phyloP scores from a whole-genome alignment of 2,113 vertebrate species.

The Pollimyrus isidori region DNA sequence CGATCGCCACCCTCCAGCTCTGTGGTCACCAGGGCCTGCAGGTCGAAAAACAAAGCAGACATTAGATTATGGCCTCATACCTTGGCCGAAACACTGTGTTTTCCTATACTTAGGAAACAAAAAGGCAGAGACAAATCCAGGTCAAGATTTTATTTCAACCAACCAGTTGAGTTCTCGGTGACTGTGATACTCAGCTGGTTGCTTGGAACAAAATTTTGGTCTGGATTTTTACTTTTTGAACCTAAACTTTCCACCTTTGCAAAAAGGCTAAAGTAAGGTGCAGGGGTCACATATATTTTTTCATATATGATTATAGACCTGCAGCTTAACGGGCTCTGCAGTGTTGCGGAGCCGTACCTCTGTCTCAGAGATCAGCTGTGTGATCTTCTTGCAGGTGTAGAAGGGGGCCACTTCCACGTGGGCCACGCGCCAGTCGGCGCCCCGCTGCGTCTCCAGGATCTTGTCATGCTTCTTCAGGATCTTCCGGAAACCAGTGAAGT shows the following conservation, averaged over 20 bases:
- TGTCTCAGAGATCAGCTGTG: constrained; percentile 92
- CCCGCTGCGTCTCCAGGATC: constrained; percentile 88
- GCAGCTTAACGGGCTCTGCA: background rate
- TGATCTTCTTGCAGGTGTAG: constrained; percentile 98
- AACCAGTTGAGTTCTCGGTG: background rate
- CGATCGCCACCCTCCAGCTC: constrained; percentile 96
- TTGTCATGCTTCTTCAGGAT: constrained; percentile 99
- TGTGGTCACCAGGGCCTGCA: constrained; percentile 83
- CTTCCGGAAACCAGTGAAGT: constrained; percentile 97
- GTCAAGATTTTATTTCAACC: background rate
- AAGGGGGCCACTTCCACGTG: constrained; percentile 97
- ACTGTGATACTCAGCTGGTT: background rate
- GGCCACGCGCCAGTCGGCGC: constrained; percentile 89
- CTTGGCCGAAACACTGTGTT: background rate
- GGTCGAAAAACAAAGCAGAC: background rate
- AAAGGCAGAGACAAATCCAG: background rate
- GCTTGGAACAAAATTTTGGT: background rate
- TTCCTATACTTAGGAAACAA: background rate
- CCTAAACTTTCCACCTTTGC: background rate
- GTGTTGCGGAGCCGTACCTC: constrained; percentile 61
- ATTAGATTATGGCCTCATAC: background rate
- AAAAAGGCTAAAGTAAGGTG: background rate
- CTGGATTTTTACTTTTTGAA: background rate
- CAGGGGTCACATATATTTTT: background rate
- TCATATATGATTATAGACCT: background rate